phyloP scores from a whole-genome alignment of 2,113 vertebrate genomes.

The Stictonetta naevosa region DNA sequence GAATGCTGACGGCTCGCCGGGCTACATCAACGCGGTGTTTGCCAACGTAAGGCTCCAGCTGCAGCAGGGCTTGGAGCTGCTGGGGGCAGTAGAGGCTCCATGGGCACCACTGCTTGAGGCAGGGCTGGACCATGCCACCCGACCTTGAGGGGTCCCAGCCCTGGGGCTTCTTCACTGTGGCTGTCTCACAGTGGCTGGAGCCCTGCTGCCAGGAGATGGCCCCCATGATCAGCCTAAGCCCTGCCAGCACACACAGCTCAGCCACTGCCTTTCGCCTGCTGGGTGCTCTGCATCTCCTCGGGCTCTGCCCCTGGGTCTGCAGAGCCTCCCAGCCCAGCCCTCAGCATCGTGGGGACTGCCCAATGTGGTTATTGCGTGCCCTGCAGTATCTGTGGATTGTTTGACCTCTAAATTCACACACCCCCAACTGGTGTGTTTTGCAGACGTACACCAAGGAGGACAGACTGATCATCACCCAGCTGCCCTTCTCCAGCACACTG shows the following conservation, averaged over 20 bases:
- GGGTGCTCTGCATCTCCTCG: rapidly evolving
- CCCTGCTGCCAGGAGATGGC: conserved; percentile 26
- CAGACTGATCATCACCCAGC: conserved; percentile 58
- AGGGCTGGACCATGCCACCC: too few relatives aligned
- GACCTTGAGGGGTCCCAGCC: background rate
- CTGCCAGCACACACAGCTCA: background rate
- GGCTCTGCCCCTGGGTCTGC: background rate
- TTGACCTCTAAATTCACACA: background rate
- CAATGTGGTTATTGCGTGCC: background rate
- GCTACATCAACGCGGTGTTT: conserved; percentile 71
- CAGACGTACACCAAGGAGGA: conserved; percentile 46
- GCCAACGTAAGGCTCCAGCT: conserved; percentile 28
- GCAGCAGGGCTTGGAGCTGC: rapidly evolving
- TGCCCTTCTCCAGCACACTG: conserved; percentile 41
- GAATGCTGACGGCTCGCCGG: background rate
- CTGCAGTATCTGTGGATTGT: background rate
- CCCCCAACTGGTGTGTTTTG: background rate
- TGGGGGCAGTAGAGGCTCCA: background rate
- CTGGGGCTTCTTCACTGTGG: background rate
- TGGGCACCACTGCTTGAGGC: rapidly evolving
- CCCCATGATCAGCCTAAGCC: background rate
- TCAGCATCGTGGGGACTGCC: background rate
- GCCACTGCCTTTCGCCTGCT: background rate
- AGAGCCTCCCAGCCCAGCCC: background rate
- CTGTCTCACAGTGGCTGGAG: rapidly evolving